Percentiles rank a stretch among this genome's conserved stretches.
Evolutionary conservation across 1,140 invertebrate genomes (phyloP).

Genomic region (Cheumatopsyche charites): DNA sequence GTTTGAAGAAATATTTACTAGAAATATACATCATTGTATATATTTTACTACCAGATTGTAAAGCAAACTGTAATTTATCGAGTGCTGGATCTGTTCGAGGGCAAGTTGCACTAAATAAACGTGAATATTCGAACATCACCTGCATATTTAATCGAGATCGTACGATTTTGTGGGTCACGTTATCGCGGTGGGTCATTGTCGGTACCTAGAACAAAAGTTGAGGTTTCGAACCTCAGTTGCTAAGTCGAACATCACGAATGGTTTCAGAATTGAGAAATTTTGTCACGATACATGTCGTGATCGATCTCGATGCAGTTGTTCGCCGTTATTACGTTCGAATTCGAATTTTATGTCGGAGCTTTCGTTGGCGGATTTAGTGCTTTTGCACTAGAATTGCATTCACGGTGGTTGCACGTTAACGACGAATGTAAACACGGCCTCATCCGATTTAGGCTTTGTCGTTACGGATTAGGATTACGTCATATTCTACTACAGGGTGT

Average conservation of each 20-base stretch:
- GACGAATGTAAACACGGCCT: slow-evolving; percentile 13
- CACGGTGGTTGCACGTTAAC: background rate
- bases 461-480: background rate
- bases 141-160: slow-evolving; percentile 5
- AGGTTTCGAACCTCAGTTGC: background rate
- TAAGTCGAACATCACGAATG: background rate
- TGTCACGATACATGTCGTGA: background rate
- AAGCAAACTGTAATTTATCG: too few species aligned
- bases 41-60: too few species aligned
- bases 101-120: slow-evolving; percentile 3
- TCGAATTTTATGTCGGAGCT: background rate
- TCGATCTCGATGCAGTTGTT: too few species aligned
- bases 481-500: too few species aligned
- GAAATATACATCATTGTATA: too few species aligned
- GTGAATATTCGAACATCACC: slow-evolving; percentile 22
- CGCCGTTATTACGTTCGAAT: too few species aligned
- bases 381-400: background rate
- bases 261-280: background rate
- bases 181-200: slow-evolving; percentile 21
- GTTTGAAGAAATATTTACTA: too few species aligned
- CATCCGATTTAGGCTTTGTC: slow-evolving; percentile 18
- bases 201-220: background rate
- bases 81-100: background rate
- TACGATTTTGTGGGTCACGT: background rate
- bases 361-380: slow-evolving; percentile 2